Percentiles rank a stretch among this genome's conserved stretches.
phyloP scores from a whole-genome alignment of 35 echinoderm and acorn worm genomes.

The Ophioderma brevispina region DNA sequence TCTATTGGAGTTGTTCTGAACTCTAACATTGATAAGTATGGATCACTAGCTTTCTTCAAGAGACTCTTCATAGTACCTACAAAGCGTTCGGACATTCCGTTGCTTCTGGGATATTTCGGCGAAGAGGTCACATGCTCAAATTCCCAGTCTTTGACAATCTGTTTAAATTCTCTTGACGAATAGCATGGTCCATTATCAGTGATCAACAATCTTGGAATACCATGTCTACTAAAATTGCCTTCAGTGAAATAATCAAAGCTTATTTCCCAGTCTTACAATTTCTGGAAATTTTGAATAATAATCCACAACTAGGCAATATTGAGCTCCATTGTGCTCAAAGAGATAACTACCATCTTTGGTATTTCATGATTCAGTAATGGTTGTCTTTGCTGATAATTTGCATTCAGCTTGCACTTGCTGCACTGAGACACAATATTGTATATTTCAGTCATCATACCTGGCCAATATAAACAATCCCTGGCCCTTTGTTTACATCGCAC shows the following conservation, averaged over 20 bases:
- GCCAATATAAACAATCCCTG: neutral
- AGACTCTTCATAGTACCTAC: conserved; percentile 36
- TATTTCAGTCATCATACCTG: conserved; percentile 38
- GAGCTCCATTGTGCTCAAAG: conserved; percentile 25
- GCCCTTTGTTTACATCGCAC: neutral
- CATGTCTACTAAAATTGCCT: conserved; percentile 53
- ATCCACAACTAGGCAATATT: conserved; percentile 39
- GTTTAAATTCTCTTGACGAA: conserved; percentile 20
- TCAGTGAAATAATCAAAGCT: conserved; percentile 35
- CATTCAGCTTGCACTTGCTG: conserved; percentile 23
- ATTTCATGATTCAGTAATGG: conserved; percentile 33
- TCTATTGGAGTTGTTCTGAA: conserved; percentile 53
- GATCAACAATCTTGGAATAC: conserved; percentile 61
- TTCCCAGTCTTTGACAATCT: conserved; percentile 30
- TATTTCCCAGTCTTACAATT: conserved; percentile 35
- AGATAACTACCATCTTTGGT: conserved; percentile 58
- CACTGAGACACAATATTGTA: conserved; percentile 50
- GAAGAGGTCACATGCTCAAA: neutral
- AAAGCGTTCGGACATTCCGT: conserved; percentile 25
- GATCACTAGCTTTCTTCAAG: conserved; percentile 36
- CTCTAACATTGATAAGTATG: conserved; percentile 39
- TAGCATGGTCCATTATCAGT: conserved; percentile 41
- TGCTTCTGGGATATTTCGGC: conserved; percentile 23
- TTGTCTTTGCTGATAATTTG: conserved; percentile 47
- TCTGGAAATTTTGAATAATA: conserved; percentile 64